Evolutionary conservation across 2,113 vertebrate species (phyloP).

Genomic region (Mesembrinibis cayennensis): DNA sequence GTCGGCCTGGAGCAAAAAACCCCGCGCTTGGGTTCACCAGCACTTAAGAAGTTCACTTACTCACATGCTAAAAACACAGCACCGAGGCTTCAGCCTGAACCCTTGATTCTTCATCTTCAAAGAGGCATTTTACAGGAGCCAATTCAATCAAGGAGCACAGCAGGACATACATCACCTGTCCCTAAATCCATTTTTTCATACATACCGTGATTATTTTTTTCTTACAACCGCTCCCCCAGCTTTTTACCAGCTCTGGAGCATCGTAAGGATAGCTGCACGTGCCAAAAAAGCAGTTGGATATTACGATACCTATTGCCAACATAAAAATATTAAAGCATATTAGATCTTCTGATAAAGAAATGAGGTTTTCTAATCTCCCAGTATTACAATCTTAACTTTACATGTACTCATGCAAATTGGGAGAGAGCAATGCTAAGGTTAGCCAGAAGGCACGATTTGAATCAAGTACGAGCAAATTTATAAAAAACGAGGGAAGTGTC

Average conservation of each 20-base stretch:
- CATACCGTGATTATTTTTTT: not conserved
- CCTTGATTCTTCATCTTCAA: not conserved
- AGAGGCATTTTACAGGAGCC: not conserved
- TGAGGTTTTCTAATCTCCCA: slow-evolving; percentile 21
- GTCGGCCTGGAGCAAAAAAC: not conserved
- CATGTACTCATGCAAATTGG: not conserved
- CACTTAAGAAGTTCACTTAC: not conserved
- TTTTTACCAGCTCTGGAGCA: not conserved
- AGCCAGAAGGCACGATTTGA: slow-evolving; percentile 23
- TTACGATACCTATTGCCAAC: not conserved
- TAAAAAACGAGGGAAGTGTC: not conserved
- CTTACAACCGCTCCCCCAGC: not conserved
- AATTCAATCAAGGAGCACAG: not conserved
- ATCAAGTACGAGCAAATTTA: not conserved
- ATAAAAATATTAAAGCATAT: slow-evolving; percentile 13
- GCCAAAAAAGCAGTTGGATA: not conserved
- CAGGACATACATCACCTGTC: not conserved
- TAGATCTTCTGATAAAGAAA: slow-evolving; percentile 34
- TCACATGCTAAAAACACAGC: not conserved
- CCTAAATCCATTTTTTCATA: not conserved
- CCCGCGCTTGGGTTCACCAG: accelerated
- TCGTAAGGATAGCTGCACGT: not conserved
- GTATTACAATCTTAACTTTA: not conserved
- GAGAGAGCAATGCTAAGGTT: not conserved
- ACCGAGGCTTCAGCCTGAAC: not conserved